Evolutionary conservation across 2,113 vertebrate species (phyloP).

Genomic region (Bombycilla garrulus): DNA sequence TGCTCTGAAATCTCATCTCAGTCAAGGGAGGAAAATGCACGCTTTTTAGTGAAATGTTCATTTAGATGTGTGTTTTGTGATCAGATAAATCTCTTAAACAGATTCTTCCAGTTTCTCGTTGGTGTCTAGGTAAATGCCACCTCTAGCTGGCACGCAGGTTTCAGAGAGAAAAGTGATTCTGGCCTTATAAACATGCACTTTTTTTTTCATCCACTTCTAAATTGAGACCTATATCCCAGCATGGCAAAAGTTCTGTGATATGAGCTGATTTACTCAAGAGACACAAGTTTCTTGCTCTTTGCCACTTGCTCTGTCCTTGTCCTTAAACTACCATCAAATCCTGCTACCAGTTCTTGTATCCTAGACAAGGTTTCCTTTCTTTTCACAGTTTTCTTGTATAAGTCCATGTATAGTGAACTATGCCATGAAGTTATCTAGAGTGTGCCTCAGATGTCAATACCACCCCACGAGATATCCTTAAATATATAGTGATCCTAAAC

Average conservation of each 20-base stretch:
- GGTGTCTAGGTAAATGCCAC: background rate
- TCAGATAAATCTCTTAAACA: background rate
- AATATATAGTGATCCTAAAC: background rate
- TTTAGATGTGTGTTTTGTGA: background rate
- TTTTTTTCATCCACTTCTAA: background rate
- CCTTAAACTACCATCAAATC: background rate
- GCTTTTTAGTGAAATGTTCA: background rate
- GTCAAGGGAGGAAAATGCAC: background rate
- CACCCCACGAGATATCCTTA: background rate
- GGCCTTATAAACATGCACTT: background rate
- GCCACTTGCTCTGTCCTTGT: background rate
- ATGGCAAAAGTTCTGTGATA: background rate
- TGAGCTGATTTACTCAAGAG: background rate
- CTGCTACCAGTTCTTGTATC: background rate
- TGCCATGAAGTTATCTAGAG: background rate
- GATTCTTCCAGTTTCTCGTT: background rate
- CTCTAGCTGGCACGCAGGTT: background rate
- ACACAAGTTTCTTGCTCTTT: background rate
- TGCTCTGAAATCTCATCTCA: background rate
- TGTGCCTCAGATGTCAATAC: background rate
- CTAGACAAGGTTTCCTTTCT: background rate
- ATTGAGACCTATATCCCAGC: rapidly evolving
- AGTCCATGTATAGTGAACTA: background rate
- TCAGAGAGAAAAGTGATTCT: background rate
- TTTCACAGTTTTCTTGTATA: background rate